phyloP scores from a whole-genome alignment of 2,113 vertebrate species.

The Cranoglanis bouderius region DNA sequence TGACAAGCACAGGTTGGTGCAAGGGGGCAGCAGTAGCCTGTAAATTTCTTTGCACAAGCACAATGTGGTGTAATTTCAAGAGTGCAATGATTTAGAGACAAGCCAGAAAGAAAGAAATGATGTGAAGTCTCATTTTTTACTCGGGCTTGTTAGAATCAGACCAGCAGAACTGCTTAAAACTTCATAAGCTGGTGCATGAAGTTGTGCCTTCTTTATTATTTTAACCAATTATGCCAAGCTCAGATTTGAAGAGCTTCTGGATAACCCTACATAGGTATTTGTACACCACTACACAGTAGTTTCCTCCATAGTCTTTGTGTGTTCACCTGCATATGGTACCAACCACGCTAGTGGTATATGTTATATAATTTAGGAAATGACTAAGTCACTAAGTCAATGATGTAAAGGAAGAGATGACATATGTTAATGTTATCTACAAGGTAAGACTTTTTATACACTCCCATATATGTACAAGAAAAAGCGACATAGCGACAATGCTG shows the following conservation, averaged over 20 bases:
- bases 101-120: neutral
- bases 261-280: neutral
- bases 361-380: neutral
- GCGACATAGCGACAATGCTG: neutral
- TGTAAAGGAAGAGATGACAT: neutral
- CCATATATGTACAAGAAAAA: neutral
- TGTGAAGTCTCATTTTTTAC: neutral
- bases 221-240: neutral
- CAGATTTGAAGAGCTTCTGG: neutral
- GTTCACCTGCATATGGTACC: neutral
- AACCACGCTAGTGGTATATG: neutral
- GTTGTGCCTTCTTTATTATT: neutral
- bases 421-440: too few species aligned
- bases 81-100: neutral
- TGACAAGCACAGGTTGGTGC: neutral
- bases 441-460: neutral
- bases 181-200: neutral
- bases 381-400: neutral
- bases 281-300: neutral
- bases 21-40: neutral
- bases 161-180: neutral
- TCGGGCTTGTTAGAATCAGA: neutral
- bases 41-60: neutral
- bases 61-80: neutral
- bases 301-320: neutral